Evolutionary conservation across 2,797 vertebrate species (phyloP).

Genomic region (Megalops cyprinoides): DNA sequence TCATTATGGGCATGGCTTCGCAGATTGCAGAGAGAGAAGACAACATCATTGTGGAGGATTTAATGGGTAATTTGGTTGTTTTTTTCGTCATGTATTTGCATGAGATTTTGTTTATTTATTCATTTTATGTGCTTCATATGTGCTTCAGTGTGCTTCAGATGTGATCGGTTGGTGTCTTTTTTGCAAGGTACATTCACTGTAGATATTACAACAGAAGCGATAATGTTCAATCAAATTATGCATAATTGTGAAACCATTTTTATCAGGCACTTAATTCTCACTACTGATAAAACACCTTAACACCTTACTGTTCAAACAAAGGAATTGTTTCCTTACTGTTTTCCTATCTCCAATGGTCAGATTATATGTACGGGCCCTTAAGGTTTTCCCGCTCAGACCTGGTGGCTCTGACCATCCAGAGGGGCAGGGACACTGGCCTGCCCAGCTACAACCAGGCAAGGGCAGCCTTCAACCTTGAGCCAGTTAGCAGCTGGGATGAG

Average conservation of each 20-base stretch:
- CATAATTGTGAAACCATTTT: not conserved
- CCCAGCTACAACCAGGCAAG: constrained; percentile 82
- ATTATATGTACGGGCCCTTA: constrained; percentile 93
- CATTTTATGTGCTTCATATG: too few relatives aligned
- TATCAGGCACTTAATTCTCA: not conserved
- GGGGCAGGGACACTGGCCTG: constrained; percentile 89
- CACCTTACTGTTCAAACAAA: not conserved
- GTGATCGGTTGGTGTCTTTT: not conserved
- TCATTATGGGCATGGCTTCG: constrained; percentile 93
- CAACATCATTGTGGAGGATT: constrained; percentile 86
- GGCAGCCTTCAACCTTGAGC: constrained; percentile 68
- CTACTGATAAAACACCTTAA: too few relatives aligned
- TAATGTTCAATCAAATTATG: not conserved
- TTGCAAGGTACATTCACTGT: not conserved
- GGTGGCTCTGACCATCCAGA: constrained; percentile 85
- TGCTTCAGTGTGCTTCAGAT: too few relatives aligned
- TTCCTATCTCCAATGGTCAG: constrained; percentile 60
- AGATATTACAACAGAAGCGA: not conserved
- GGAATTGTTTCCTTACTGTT: not conserved
- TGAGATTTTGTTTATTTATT: not conserved
- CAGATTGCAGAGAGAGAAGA: constrained; percentile 91
- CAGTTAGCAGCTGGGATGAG: constrained; percentile 72
- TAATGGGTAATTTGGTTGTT: constrained; percentile 77
- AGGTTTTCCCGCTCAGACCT: constrained; percentile 86
- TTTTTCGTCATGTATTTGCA: not conserved